Conservation (phyloP, 2,113 vertebrate genomes). For the Ceuthmochares aereus region DNA sequence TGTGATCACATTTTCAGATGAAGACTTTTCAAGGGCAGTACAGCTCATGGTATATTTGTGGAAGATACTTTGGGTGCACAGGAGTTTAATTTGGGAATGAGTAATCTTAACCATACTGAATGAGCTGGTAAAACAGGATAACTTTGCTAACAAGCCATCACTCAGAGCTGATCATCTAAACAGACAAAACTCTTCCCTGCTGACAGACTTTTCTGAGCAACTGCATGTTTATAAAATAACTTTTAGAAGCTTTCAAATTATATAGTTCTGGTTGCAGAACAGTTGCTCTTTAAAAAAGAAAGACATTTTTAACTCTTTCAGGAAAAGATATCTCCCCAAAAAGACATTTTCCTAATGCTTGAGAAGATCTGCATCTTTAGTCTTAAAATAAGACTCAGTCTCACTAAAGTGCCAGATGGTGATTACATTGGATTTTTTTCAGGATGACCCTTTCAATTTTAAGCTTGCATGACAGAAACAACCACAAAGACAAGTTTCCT, state of each 20-base stretch:
- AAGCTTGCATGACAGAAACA: background rate
- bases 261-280: background rate
- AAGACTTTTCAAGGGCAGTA: background rate
- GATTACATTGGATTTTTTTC: background rate
- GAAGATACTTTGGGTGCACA: background rate
- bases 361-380: background rate
- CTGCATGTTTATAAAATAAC: background rate
- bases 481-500: background rate
- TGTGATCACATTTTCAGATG: background rate
- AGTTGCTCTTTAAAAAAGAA: background rate
- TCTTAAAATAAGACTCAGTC: background rate
- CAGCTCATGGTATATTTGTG: background rate
- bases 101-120: background rate
- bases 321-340: background rate
- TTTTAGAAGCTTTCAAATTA: background rate
- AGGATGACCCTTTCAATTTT: background rate
- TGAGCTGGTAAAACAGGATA: background rate
- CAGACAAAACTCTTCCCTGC: background rate
- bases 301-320: background rate
- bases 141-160: background rate
- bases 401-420: background rate
- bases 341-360: background rate
- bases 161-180: background rate
- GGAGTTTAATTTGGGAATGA: background rate
- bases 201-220: background rate